A percentile compares a stretch with the other conserved stretches of the same genome.
phyloP scores from a whole-genome alignment of 2,888 invertebrate genomes.

The Colostygia pectinataria region DNA sequence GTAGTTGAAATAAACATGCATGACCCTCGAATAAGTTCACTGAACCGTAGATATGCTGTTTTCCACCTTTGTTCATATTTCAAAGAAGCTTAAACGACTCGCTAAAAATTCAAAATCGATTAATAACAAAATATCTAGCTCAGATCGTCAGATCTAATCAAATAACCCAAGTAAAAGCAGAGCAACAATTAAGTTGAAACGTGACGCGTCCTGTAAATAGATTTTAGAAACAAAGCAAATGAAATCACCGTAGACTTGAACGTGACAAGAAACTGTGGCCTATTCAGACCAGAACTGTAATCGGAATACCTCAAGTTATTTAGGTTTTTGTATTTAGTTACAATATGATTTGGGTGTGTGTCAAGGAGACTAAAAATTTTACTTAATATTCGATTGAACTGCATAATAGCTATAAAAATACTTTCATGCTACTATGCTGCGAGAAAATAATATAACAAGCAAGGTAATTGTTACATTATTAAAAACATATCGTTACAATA shows the following conservation, averaged over 20 bases:
- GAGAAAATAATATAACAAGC: too few relatives aligned
- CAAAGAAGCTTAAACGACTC: neutral
- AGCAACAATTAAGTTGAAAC: constrained; percentile 18
- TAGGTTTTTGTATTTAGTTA: too few relatives aligned
- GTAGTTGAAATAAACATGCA: constrained; percentile 15
- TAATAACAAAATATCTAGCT: constrained; percentile 1
- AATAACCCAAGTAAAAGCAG: constrained; percentile 8
- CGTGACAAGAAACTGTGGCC: constrained; percentile 42
- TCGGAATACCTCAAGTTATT: constrained; percentile 35
- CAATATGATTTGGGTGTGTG: too few relatives aligned
- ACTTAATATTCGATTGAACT: too few relatives aligned
- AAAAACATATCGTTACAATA: too few relatives aligned
- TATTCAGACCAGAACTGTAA: constrained; percentile 26
- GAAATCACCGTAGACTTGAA: constrained; percentile 34
- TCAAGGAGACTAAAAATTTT: too few relatives aligned
- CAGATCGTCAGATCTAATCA: constrained; percentile 1
- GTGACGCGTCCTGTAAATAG: constrained; percentile 23
- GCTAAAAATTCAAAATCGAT: neutral
- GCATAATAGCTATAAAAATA: too few relatives aligned
- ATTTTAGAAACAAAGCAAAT: constrained; percentile 29
- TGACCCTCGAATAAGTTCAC: constrained; percentile 8
- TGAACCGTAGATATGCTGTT: neutral
- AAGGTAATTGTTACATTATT: too few relatives aligned
- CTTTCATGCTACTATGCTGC: too few relatives aligned
- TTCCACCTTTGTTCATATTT: constrained; percentile 2